Evolutionary conservation across 2,113 vertebrate genomes (phyloP).

Genomic region (Corvus cornix): DNA sequence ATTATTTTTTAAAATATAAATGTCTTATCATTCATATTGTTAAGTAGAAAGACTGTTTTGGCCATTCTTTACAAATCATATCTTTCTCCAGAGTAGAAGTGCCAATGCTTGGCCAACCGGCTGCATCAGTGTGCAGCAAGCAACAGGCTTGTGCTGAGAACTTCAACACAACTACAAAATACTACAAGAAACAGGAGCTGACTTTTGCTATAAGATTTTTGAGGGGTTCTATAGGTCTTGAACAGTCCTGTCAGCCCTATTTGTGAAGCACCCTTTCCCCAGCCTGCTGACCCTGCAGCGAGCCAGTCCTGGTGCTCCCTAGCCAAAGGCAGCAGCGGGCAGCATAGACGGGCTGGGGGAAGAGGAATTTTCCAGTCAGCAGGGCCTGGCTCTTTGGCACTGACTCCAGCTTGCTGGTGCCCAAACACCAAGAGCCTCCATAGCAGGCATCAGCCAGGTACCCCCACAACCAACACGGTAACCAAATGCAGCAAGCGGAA

Average conservation of each 20-base stretch:
- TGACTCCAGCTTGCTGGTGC: neutral
- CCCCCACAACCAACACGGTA: rapidly evolving
- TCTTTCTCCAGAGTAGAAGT: neutral
- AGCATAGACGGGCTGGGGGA: rapidly evolving
- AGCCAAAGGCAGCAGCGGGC: neutral
- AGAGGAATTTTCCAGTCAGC: neutral
- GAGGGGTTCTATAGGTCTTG: neutral
- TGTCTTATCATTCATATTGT: neutral
- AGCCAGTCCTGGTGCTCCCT: neutral
- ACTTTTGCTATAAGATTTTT: neutral
- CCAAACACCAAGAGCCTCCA: neutral
- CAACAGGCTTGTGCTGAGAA: neutral
- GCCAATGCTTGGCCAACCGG: rapidly evolving
- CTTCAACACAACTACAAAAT: neutral
- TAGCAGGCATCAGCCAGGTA: neutral
- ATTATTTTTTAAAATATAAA: neutral
- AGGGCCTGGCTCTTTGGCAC: neutral
- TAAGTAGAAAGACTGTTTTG: neutral
- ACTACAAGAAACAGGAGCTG: neutral
- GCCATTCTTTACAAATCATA: neutral
- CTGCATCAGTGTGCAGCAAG: neutral
- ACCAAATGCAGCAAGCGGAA: rapidly evolving
- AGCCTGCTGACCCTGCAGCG: rapidly evolving
- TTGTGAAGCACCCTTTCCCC: neutral
- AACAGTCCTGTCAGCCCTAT: neutral